Base-by-base conservation (phyloP, 2,797 vertebrate genomes). In the Hippoglossus hippoglossus region DNA sequence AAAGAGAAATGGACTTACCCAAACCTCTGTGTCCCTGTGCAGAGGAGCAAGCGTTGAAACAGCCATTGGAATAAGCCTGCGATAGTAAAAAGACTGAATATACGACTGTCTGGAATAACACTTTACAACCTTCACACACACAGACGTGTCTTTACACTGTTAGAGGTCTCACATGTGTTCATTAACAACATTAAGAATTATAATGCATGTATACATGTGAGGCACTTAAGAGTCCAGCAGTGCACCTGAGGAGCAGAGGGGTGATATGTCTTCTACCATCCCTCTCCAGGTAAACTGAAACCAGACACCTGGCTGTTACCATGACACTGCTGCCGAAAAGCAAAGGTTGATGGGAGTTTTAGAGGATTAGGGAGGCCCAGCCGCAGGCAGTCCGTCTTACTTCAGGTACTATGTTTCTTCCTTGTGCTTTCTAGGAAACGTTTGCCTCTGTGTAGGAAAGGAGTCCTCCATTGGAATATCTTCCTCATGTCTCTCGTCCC, bases 11-110 rank as follows among this genome's bases (percentile, higher is more conserved):
- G 86, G 60, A 98, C 97, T 97, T 94, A 99, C 98, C 99, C 97
- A 91, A 99, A 93, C 63, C 95, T 92, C 66, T 98, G 51, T 64
- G 92, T 94, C 34, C 92, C 93, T 4, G 85, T 86, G 1, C 82
- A 68, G 0, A 94, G 93, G 64, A 92, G 92, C 46, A 84, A 49
- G 83, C 90, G 93, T 87, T 99, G 96, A 88, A 99, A 99, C 39
- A 99, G 89, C 98, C 96, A 98, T n/a, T 94, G 95, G 83, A 99
- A 97, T 93, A 99, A 97, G 64, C 96, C 89, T 3, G 96, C 96
- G 51, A 99, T 92, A 87, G 97, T 99, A 83, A 72, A 89, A 47
- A 83, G 0, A 59, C 15, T 34, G 10, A 34, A 19, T 51, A 22
- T 36, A 16, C 4, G 4, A 41, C 12, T 41, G 39, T 16, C 39